These are phyloP conservation scores for Abrostola triplasia DNA, from an alignment of 2,888 invertebrate genomes.

Conservation along the genomic window DNA sequence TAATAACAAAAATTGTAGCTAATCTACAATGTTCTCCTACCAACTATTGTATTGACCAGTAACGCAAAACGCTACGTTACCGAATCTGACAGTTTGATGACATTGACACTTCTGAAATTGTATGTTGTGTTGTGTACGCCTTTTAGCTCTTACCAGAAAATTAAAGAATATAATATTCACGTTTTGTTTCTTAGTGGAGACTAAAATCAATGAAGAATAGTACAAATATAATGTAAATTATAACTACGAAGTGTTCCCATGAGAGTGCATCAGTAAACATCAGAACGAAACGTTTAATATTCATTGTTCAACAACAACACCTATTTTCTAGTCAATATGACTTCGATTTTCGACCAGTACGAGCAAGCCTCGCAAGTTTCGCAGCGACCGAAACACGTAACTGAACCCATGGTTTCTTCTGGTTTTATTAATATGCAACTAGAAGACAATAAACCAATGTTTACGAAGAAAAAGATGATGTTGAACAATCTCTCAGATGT, in stretches of 20 bases:
- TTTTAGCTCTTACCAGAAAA: too few species aligned
- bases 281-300: neutral
- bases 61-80: too few species aligned
- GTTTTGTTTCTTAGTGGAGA: too few species aligned
- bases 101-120: too few species aligned
- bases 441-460: constrained; percentile 94
- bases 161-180: too few species aligned
- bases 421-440: constrained; percentile 87
- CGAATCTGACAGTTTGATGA: too few species aligned
- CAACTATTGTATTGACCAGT: too few species aligned
- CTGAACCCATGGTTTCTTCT: constrained; percentile 84
- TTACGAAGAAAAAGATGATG: constrained; percentile 94
- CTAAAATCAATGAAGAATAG: too few species aligned
- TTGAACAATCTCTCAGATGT: constrained; percentile 92
- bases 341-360: constrained; percentile 95
- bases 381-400: constrained; percentile 73
- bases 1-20: too few species aligned
- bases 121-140: too few species aligned
- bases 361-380: constrained; percentile 92
- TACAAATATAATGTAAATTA: neutral
- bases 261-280: neutral
- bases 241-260: neutral
- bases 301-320: constrained; percentile 30
- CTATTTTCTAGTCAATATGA: constrained; percentile 86
- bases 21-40: too few species aligned